Evolutionary conservation across 2,113 vertebrate species (phyloP).

Genomic region (Dendrocopos noguchii): DNA sequence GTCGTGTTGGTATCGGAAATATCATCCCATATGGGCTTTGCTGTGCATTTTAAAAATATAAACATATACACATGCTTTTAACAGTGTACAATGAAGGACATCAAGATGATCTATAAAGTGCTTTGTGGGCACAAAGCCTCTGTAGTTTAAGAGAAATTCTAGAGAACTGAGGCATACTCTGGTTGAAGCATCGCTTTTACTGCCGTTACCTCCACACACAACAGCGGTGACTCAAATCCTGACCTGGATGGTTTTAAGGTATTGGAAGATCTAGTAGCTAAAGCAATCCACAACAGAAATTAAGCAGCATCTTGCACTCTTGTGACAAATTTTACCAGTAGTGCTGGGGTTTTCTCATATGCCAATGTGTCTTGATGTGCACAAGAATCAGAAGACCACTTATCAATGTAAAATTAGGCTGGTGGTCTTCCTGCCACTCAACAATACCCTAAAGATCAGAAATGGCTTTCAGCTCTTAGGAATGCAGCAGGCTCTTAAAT

Average conservation of each 20-base stretch:
- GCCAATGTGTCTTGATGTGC: not conserved
- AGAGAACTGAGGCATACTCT: not conserved
- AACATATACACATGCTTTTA: constrained; percentile 66
- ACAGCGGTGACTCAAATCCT: not conserved
- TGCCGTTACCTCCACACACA: not conserved
- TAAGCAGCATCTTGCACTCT: constrained; percentile 19
- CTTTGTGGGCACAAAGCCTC: constrained; percentile 20
- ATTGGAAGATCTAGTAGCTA: not conserved
- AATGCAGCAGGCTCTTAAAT: not conserved
- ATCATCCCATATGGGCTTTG: constrained; percentile 65
- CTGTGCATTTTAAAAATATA: constrained; percentile 71
- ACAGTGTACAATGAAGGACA: constrained; percentile 52
- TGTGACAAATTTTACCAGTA: not conserved
- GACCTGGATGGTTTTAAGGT: not conserved
- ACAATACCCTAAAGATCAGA: not conserved
- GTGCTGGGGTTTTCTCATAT: not conserved
- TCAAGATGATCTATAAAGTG: constrained; percentile 48
- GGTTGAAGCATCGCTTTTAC: not conserved
- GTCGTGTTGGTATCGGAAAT: constrained; percentile 62
- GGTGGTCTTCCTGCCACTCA: not conserved
- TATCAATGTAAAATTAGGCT: not conserved
- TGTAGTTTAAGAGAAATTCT: constrained; percentile 14
- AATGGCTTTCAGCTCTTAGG: not conserved
- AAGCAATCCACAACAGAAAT: constrained; percentile 24
- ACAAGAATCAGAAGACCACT: not conserved